Base-by-base conservation (phyloP, 2,113 vertebrate genomes). In the Cephalophus harveyi region DNA sequence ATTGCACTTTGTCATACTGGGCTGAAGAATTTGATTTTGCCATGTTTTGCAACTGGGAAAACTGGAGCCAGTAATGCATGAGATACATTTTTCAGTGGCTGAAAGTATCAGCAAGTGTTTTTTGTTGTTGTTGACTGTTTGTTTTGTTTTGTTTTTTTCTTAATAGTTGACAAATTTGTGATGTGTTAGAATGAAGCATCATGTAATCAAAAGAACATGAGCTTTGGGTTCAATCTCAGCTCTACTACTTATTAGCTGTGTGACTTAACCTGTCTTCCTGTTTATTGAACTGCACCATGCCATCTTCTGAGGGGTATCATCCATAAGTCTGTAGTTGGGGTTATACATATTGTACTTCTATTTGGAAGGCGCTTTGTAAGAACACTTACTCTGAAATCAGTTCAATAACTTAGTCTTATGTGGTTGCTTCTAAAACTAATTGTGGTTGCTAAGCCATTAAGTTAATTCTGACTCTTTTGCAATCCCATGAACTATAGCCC, bases 221-320 rank as follows among this genome's bases (percentile, higher is more conserved):
- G 21, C n/a, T 33, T 76, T 83, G 19, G 15, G 2, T 36, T 93
- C 25, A 60, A 1, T 64, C 40, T 43, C 36, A 1, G 1, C 3
- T 87, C 17, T 55, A 1, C 6, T 62, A 5, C 2, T 48, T 76
- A 60, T 17, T 82, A 82, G 12, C 21, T 74, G 0, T 27, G 27
- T 43, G 10, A 67, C 21, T 46, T 30, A 88, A 4, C 23, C 28
- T 86, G 16, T 28, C 1, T 84, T 30, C n/a, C n/a, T 55, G 15
- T n/a, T n/a, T 23, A 28, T 9, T 52, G 33, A 57, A 9, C 5
- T n/a, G 74, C 6, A 25, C 3, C 1, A n/a, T 21, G 4, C 1
- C 28, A 43, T 59, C 4, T 94, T 48, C 7, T 36, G 57, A 54
- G 3, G 36, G 12, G 52, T 2, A 25, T 43, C 3, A 8, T 36